Percentiles rank a stretch among this genome's conserved stretches.
Evolutionary conservation across 2,888 invertebrate species (phyloP).

Genomic region (Agapostemon virescens): DNA sequence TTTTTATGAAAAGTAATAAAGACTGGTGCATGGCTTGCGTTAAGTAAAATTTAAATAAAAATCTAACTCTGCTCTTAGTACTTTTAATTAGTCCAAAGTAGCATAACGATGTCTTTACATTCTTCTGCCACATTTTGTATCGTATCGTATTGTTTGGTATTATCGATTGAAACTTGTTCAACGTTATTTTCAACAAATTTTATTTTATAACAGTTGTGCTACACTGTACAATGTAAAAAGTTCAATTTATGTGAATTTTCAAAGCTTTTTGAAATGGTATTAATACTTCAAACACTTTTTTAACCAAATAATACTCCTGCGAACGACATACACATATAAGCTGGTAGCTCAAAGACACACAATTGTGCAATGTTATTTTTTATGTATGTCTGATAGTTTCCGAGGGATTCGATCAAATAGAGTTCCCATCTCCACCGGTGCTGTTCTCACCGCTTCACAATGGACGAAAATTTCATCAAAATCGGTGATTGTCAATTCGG

Average conservation of each 20-base stretch:
- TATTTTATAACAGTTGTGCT: too few species aligned
- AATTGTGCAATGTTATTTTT: not conserved
- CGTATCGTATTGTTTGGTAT: too few species aligned
- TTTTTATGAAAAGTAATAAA: too few species aligned
- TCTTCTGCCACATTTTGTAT: too few species aligned
- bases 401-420: not conserved
- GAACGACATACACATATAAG: not conserved
- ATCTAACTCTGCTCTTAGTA: too few species aligned
- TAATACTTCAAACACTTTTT: not conserved
- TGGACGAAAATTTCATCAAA: slow-evolving; percentile 11
- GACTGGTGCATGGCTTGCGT: too few species aligned
- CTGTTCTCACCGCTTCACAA: not conserved
- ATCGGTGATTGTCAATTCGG: slow-evolving; percentile 4
- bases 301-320: not conserved
- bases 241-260: not conserved
- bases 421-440: not conserved
- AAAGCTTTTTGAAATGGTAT: too few species aligned
- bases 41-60: too few species aligned
- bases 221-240: not conserved
- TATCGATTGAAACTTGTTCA: too few species aligned
- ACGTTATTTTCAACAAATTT: too few species aligned
- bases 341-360: not conserved
- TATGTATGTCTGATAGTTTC: not conserved
- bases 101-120: too few species aligned
- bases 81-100: too few species aligned